Base-by-base conservation (phyloP, 2,797 vertebrate species). In the Pterois miles region DNA sequence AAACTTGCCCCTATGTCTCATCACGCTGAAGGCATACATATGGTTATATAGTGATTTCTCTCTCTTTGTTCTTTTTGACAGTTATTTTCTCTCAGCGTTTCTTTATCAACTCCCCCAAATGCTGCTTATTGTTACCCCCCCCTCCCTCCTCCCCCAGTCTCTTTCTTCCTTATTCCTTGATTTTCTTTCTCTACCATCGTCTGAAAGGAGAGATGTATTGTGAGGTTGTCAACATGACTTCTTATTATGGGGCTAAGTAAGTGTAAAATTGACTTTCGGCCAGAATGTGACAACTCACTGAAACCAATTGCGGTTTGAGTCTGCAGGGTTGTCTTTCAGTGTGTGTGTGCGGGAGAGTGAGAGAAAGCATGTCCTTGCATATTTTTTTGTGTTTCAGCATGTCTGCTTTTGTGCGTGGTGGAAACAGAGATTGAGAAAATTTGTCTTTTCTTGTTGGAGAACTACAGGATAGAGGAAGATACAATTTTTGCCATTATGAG, bases 251-350 rank as follows among this genome's bases (percentile, higher is more conserved):
- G 58, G 66, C 81, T 90, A 91, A 93, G 88, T 89, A 89, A 91
- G 91, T 91, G 90, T 91, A 93, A 92, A 92, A 93, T 92, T 91
- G 91, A 91, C 90, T 93, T 90, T 86, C 16, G 62, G 77, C 75
- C 80, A 77, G 71, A 88, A 89, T 88, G 86, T 83, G 86, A 83
- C 82, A 85, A 82, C 80, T 91, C 82, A 76, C 56, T 88, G 88
- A 89, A 88, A 90, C 83, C 85, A 73, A 81, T 76, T 81, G 82
- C 68, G 65, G 82, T 67, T 80, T 38, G 48, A 83, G 76, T 90
- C 74, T 71, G 71, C 43, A 10, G 58, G 71, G 75, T 64, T 80
- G 74, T 8, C 1, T 83, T 53, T 70, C 25, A 46, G n/a, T 31
- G 54, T 10, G 34, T 31, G 40, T 50, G 53, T 48, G 63, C 2